phyloP scores from a whole-genome alignment of 2,797 vertebrate genomes.

The Xenopus petersii region DNA sequence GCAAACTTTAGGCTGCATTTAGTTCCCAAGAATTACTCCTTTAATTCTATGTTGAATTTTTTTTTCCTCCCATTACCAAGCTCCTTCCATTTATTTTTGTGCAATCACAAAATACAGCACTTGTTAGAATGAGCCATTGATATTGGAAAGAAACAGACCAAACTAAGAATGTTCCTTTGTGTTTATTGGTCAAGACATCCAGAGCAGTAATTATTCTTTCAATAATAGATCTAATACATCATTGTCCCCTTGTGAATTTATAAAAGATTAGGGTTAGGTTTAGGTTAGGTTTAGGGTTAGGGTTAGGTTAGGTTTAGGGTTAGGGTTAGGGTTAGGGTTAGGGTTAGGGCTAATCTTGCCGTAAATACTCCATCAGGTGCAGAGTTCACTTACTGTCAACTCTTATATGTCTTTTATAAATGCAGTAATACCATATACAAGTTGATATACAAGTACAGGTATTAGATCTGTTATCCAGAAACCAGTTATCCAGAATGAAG shows the following conservation, averaged over 20 bases:
- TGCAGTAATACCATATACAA: no score
- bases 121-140: neutral
- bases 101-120: constrained; percentile 1
- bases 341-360: no score
- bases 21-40: constrained; percentile 57
- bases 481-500: no score
- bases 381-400: no score
- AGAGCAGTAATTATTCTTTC: constrained; percentile 35
- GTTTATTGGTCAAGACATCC: constrained; percentile 30
- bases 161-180: constrained; percentile 23
- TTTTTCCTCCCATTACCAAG: constrained; percentile 11
- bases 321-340: no score
- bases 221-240: constrained; percentile 48
- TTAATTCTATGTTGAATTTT: constrained; percentile 52
- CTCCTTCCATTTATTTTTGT: constrained; percentile 14
- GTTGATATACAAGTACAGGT: no score
- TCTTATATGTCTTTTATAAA: no score
- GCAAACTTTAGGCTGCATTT: constrained; percentile 66
- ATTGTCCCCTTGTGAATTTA: constrained; percentile 39
- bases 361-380: no score
- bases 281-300: no score
- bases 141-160: neutral
- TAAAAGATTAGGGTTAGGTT: neutral
- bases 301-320: no score
- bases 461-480: no score